phyloP scores from a whole-genome alignment of 2,888 invertebrate genomes.

The Eulithis testata region DNA sequence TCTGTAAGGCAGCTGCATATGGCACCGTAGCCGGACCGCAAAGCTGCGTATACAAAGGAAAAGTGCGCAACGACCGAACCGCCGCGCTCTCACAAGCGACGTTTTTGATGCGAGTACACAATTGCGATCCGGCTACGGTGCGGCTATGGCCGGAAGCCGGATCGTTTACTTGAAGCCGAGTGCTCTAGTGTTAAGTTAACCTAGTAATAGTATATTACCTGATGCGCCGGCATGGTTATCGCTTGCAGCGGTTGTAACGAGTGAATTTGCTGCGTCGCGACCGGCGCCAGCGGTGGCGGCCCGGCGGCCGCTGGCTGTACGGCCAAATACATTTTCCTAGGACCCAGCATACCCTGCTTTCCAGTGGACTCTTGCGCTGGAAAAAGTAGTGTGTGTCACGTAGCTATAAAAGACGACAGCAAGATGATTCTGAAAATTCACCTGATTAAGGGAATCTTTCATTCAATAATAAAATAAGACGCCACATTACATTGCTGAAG shows the following conservation, averaged over 20 bases:
- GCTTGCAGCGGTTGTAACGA: slow-evolving; percentile 56
- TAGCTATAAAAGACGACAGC: not conserved
- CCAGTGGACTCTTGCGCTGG: slow-evolving; percentile 94
- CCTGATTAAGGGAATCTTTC: not conserved
- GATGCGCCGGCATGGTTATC: slow-evolving; percentile 77
- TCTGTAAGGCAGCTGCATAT: not conserved
- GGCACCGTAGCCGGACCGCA: too few relatives aligned
- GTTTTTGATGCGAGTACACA: not conserved
- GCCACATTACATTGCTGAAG: not conserved
- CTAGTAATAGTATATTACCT: slow-evolving; percentile 82
- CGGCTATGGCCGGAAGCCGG: not conserved
- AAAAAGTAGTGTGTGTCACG: not conserved
- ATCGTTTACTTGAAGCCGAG: slow-evolving; percentile 7
- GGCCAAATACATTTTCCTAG: slow-evolving; percentile 93
- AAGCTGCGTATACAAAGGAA: too few relatives aligned
- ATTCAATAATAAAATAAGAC: too few relatives aligned
- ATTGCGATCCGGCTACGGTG: slow-evolving; percentile 1
- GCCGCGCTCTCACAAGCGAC: not conserved
- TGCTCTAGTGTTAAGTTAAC: slow-evolving; percentile 2
- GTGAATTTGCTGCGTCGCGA: slow-evolving; percentile 52
- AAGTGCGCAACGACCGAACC: too few relatives aligned
- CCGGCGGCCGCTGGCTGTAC: slow-evolving; percentile 88
- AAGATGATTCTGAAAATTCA: not conserved
- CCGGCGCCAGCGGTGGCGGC: slow-evolving; percentile 66
- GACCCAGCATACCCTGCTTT: slow-evolving; percentile 93